These are phyloP conservation scores for Mastacembelus armatus DNA, from an alignment of 2,797 vertebrate genomes.

Conservation along the genomic window DNA sequence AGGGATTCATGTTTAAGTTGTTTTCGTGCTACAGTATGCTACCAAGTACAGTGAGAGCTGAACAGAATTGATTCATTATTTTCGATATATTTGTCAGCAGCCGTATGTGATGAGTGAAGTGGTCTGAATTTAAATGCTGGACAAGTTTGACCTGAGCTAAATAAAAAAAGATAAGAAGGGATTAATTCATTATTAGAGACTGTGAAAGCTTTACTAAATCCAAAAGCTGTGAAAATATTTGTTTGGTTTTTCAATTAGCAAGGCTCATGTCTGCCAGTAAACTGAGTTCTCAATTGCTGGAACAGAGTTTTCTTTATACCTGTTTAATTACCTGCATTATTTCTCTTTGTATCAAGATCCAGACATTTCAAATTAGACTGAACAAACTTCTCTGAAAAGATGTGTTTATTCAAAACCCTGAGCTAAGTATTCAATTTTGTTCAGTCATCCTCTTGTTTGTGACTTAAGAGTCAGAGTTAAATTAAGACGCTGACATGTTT, in stretches of 20 bases:
- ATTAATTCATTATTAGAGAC: background rate
- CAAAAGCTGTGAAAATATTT: background rate
- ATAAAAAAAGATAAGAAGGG: background rate
- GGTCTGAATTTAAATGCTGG: too few relatives aligned
- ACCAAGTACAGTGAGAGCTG: background rate
- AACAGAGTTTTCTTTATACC: too few relatives aligned
- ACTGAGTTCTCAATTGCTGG: too few relatives aligned
- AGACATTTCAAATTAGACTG: slow-evolving; percentile 1
- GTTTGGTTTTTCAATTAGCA: background rate
- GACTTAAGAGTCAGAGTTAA: slow-evolving; percentile 9
- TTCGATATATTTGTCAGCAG: background rate
- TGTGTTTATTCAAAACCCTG: slow-evolving; percentile 37
- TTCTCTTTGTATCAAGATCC: background rate
- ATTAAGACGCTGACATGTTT: slow-evolving; percentile 43
- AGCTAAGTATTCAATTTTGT: slow-evolving; percentile 29
- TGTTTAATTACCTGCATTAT: too few relatives aligned
- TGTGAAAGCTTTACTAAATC: background rate
- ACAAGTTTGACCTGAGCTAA: background rate
- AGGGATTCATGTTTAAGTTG: too few relatives aligned
- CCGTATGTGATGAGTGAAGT: background rate
- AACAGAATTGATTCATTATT: background rate
- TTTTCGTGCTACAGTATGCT: too few relatives aligned
- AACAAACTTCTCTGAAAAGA: slow-evolving; percentile 27
- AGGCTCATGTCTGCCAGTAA: background rate
- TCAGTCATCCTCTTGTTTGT: background rate